These are phyloP conservation scores for Apis laboriosa DNA, from an alignment of 1,140 invertebrate genomes.

Conservation along the genomic window DNA sequence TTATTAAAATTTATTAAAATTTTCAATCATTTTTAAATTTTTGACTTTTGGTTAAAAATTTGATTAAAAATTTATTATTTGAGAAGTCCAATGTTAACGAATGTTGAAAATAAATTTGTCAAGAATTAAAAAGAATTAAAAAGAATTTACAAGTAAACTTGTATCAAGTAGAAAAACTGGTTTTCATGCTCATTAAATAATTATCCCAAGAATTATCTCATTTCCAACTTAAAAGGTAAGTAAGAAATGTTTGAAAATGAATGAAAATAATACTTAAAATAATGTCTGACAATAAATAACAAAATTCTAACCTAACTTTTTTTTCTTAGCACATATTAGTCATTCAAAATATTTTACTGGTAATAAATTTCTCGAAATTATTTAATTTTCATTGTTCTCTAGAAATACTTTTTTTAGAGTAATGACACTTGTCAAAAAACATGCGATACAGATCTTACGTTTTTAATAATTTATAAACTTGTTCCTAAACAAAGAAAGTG, in stretches of 20 bases:
- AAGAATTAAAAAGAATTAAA: no score
- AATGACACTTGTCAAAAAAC: background rate
- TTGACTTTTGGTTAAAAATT: no score
- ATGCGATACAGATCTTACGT: constrained; percentile 6
- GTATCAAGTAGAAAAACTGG: constrained; percentile 33
- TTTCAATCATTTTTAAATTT: no score
- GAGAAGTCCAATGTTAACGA: background rate
- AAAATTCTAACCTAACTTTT: no score
- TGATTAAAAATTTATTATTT: no score
- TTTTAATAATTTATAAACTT: constrained; percentile 29
- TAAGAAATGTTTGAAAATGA: background rate
- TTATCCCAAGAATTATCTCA: background rate
- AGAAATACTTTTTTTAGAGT: background rate
- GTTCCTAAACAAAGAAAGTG: constrained; percentile 23
- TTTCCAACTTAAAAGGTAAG: background rate
- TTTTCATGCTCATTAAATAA: constrained; percentile 5
- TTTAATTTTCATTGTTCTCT: background rate
- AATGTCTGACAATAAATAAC: no score
- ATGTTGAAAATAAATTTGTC: background rate
- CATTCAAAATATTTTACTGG: no score
- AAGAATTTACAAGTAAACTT: background rate
- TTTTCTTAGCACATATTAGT: no score
- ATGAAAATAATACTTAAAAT: no score
- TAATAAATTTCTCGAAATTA: background rate
- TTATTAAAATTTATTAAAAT: no score